A percentile compares a stretch with the other conserved stretches of the same genome.
phyloP scores from a whole-genome alignment of 2,797 vertebrate species.

The Acrocephalus scirpaceus region DNA sequence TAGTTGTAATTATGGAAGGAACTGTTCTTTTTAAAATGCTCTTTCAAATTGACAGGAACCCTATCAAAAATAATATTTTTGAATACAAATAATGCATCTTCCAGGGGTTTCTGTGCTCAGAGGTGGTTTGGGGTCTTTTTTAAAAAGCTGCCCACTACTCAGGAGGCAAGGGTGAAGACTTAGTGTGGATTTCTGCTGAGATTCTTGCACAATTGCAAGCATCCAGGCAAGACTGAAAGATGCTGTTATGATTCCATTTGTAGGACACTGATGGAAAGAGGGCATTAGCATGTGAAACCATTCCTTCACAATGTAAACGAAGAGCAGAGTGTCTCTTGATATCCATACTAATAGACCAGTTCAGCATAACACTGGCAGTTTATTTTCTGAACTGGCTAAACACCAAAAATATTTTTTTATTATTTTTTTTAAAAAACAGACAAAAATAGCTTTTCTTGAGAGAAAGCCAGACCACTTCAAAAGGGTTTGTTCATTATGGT shows the following conservation, averaged over 20 bases:
- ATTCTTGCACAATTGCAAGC: not conserved
- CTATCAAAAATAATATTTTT: not conserved
- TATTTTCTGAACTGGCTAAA: not conserved
- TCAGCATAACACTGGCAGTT: not conserved
- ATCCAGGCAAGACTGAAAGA: not conserved
- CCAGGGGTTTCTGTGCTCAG: not conserved
- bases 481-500: not conserved
- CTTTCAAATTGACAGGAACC: not conserved
- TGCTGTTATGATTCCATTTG: slow-evolving; percentile 1
- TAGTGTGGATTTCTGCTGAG: not conserved
- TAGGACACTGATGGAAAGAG: not conserved
- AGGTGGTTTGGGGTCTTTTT: not conserved
- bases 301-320: not conserved
- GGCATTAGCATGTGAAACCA: slow-evolving; percentile 13
- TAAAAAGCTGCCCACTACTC: not conserved
- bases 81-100: not conserved
- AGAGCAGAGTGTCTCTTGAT: not conserved
- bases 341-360: slow-evolving; percentile 19
- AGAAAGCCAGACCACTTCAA: not conserved
- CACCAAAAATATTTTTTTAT: not conserved
- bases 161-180: not conserved
- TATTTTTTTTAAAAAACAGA: not conserved
- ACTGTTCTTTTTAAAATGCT: not conserved
- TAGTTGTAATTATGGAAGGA: not conserved
- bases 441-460: not conserved